Conservation (phyloP, 2,113 vertebrate species). For the Macroglossus sobrinus region DNA sequence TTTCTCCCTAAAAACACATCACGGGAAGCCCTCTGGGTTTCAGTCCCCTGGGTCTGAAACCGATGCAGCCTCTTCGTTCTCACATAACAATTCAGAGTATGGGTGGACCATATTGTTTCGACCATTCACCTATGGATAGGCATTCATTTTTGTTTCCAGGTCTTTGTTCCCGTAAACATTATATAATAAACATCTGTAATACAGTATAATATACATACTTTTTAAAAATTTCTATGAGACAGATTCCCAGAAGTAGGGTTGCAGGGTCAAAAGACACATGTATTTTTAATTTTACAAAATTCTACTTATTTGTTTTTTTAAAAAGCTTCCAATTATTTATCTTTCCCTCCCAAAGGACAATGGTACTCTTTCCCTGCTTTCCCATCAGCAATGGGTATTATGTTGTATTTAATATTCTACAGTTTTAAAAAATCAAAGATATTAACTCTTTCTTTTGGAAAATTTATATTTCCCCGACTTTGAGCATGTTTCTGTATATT, state of each 20-base stretch:
- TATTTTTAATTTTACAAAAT: conserved; percentile 7
- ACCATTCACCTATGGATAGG: background rate
- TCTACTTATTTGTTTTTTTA: background rate
- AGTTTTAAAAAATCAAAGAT: background rate
- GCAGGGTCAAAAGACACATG: background rate
- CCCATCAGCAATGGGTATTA: background rate
- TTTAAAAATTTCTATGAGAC: background rate
- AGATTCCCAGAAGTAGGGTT: background rate
- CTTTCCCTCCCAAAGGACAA: background rate
- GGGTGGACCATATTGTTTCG: background rate
- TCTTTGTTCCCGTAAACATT: background rate
- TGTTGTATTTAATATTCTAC: background rate
- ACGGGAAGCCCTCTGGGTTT: background rate
- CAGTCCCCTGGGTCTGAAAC: background rate
- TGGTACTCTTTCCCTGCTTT: background rate
- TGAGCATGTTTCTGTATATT: background rate
- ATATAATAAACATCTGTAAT: background rate
- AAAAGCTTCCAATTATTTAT: background rate
- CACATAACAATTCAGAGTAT: background rate
- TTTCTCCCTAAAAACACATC: background rate
- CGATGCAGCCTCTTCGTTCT: background rate
- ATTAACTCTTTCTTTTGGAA: conserved; percentile 9
- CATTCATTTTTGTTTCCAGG: background rate
- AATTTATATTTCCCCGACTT: background rate
- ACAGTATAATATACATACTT: background rate